Percentiles rank a stretch among this genome's conserved stretches.
These are phyloP conservation scores for Sebastes vulpes DNA, from an alignment of 2,797 vertebrate genomes.

Conservation along the genomic window DNA sequence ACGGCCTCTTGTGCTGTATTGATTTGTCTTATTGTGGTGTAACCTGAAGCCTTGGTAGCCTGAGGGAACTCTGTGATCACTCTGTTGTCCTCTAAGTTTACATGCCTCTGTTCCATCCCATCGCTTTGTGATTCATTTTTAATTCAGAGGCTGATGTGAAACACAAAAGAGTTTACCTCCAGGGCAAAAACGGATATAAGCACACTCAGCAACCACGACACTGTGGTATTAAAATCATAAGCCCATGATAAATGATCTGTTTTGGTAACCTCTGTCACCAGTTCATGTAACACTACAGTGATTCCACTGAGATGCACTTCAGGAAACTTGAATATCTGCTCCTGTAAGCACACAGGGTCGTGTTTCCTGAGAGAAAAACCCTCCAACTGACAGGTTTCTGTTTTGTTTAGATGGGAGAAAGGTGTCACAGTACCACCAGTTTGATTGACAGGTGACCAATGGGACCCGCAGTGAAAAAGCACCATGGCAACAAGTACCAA, in stretches of 20 bases:
- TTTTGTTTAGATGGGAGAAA: constrained; percentile 10
- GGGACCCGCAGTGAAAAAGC: neutral
- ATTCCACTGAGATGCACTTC: constrained; percentile 1
- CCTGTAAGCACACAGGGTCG: neutral
- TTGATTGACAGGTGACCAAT: constrained; percentile 14
- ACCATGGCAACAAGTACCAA: neutral
- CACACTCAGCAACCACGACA: neutral
- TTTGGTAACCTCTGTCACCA: neutral
- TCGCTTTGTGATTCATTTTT: constrained; percentile 7
- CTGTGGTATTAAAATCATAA: constrained; percentile 2
- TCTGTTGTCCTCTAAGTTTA: constrained; percentile 1
- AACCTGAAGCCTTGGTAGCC: constrained; percentile 18
- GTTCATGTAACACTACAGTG: neutral
- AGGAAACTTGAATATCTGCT: neutral
- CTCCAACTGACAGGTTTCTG: neutral
- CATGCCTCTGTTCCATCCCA: neutral
- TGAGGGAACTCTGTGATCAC: neutral
- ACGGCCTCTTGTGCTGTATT: neutral
- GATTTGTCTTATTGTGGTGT: constrained; percentile 10
- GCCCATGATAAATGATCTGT: neutral
- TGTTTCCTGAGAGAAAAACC: neutral
- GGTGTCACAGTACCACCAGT: neutral
- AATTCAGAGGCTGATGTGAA: constrained; percentile 12
- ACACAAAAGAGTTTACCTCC: constrained; percentile 8
- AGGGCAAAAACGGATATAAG: neutral